Evolutionary conservation across 2,888 invertebrate genomes (phyloP), one percentile per base, ranked within the genome.

Genomic region (Ophion obscuratus): DNA sequence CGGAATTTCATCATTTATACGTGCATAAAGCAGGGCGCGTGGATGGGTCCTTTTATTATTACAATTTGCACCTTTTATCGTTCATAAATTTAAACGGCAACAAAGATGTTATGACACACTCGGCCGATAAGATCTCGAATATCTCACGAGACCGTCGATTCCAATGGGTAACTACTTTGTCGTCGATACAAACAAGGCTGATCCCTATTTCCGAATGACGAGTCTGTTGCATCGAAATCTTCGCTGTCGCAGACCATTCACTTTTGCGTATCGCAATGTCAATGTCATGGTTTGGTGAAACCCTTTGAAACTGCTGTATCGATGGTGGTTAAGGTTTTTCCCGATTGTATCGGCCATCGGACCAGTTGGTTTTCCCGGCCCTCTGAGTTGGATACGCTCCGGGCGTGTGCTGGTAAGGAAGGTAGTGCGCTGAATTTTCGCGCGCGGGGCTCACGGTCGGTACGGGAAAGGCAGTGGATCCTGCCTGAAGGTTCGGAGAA

Each of bases 61-160:
- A 90, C 89, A 92, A 90, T 92, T 92, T 89, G 91, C 92, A 92
- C 91, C 89, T 91, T 91, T 92, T 92, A 92, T 89, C 88, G 90
- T 91, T 91, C 91, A 89, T 92, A 91, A 92, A 92, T 91, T 89
- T 90, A 88, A 89, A 89, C 89, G 90, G 88, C 90, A 90, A 90
- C 89, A 89, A 88, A 76, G 70, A 62, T 24, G 88, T 91, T 90
- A 88, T 77, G 89, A 88, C 86, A 89, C 86, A 88, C 89, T 89
- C 84, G 85, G 87, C 77, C 88, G 89, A 91, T 90, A 89, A 90
- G 88, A 89, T 90, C 89, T 87, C 87, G 80, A 86, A 84, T 87
- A 88, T 85, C 87, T 83, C 64, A 31, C 77, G 75, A 83, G 82
- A 87, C 87, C 86, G 87, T 88, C 81, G 84, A 87, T 87, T 87